phyloP scores from a whole-genome alignment of 2,797 vertebrate genomes.

The Crenichthys baileyi region DNA sequence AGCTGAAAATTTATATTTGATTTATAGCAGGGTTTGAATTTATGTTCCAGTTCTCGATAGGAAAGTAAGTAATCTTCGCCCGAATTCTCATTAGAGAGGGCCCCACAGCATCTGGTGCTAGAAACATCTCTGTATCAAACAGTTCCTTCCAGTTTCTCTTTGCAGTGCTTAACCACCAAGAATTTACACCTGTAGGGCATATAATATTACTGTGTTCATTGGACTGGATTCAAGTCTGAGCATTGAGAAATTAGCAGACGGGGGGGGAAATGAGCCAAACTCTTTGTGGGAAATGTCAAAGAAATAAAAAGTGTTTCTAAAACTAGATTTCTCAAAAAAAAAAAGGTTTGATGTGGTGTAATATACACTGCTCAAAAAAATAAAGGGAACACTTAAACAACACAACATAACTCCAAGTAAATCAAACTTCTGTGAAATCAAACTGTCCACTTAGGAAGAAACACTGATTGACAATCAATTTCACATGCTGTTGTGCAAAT shows the following conservation, averaged over 20 bases:
- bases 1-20: slow-evolving; percentile 81
- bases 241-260: slow-evolving; percentile 69
- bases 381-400: no score
- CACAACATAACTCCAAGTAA: no score
- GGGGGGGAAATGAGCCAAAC: slow-evolving; percentile 54
- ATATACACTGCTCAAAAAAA: neutral
- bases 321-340: neutral
- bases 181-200: slow-evolving; percentile 81
- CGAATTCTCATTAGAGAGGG: slow-evolving; percentile 66
- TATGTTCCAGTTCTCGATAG: slow-evolving; percentile 75
- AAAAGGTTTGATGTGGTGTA: neutral
- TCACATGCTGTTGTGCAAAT: no score
- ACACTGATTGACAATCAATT: no score
- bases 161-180: slow-evolving; percentile 65
- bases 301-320: slow-evolving; percentile 7
- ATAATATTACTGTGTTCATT: slow-evolving; percentile 75
- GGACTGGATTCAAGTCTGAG: slow-evolving; percentile 70
- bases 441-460: no score
- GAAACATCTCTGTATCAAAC: slow-evolving; percentile 76
- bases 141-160: slow-evolving; percentile 56
- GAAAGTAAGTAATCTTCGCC: slow-evolving; percentile 77
- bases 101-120: slow-evolving; percentile 77
- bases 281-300: slow-evolving; percentile 59
- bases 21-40: slow-evolving; percentile 81
- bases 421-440: no score